phyloP scores from a whole-genome alignment of 2,797 vertebrate species.

The Melanotaenia maccullochi region DNA sequence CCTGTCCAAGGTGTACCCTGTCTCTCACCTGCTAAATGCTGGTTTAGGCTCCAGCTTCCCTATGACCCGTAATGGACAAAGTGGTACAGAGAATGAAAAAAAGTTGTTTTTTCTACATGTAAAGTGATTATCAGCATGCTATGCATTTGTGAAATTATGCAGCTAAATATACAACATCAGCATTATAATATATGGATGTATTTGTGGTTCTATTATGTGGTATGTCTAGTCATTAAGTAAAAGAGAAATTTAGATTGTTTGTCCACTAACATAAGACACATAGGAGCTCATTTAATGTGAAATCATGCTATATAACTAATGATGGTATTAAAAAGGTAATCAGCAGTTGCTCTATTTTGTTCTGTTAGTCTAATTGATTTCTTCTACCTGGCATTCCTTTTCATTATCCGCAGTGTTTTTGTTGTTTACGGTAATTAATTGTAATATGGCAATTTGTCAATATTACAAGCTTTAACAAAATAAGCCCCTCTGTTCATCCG shows the following conservation, averaged over 20 bases:
- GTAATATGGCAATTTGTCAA: constrained; percentile 72
- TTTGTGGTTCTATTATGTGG: constrained; percentile 27
- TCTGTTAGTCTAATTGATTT: constrained; percentile 68
- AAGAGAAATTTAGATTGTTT: constrained; percentile 4
- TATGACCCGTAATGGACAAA: too few species aligned
- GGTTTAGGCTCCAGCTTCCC: too few species aligned
- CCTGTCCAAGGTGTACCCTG: too few species aligned
- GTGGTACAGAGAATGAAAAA: too few species aligned
- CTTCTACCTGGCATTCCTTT: constrained; percentile 68
- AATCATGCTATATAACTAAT: constrained; percentile 56
- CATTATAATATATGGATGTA: neutral
- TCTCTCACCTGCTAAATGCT: too few species aligned
- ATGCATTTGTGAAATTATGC: neutral
- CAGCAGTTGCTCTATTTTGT: constrained; percentile 51
- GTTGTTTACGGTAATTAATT: constrained; percentile 72
- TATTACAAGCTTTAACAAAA: constrained; percentile 71
- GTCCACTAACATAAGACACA: constrained; percentile 13
- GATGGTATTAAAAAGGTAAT: constrained; percentile 56
- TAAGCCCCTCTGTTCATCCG: constrained; percentile 56
- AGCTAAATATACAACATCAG: constrained; percentile 12
- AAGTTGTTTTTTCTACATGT: too few species aligned
- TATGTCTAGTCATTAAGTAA: constrained; percentile 17
- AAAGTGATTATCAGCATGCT: too few species aligned
- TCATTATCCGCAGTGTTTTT: constrained; percentile 70
- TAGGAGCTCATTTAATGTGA: constrained; percentile 25